Evolutionary conservation across 2,113 vertebrate species (phyloP).

Genomic region (Sterrhoptilus dennistouni): DNA sequence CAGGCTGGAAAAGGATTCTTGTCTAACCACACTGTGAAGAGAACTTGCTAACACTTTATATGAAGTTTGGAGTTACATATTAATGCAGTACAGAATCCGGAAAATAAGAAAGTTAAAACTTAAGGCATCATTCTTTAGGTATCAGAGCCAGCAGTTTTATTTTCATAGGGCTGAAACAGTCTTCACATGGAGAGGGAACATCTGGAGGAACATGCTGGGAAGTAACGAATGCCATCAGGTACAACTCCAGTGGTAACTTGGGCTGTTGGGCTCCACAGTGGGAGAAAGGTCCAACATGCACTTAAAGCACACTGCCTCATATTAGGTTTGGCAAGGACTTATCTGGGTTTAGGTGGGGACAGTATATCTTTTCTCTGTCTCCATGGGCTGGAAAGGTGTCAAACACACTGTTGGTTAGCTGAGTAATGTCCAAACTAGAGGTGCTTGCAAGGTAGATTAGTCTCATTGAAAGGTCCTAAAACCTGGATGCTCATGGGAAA

Average conservation of each 20-base stretch:
- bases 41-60: background rate
- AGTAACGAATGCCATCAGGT: background rate
- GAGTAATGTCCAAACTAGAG: background rate
- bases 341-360: background rate
- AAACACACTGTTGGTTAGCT: background rate
- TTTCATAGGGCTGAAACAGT: background rate
- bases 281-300: background rate
- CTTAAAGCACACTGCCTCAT: fast-evolving
- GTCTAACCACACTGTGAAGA: background rate
- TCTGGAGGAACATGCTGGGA: background rate
- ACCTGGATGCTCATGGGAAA: background rate
- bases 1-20: background rate
- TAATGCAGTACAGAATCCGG: background rate
- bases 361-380: background rate
- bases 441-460: background rate
- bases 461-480: background rate
- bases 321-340: background rate
- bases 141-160: background rate
- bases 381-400: background rate
- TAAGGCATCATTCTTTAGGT: background rate
- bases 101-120: background rate
- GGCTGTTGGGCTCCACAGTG: background rate
- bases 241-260: background rate
- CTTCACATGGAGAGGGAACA: fast-evolving
- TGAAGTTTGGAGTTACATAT: background rate